A percentile compares a stretch with the other conserved stretches of the same genome.
Evolutionary conservation across 2,113 vertebrate genomes (phyloP).

Genomic region (Nothobranchius kuhntae): DNA sequence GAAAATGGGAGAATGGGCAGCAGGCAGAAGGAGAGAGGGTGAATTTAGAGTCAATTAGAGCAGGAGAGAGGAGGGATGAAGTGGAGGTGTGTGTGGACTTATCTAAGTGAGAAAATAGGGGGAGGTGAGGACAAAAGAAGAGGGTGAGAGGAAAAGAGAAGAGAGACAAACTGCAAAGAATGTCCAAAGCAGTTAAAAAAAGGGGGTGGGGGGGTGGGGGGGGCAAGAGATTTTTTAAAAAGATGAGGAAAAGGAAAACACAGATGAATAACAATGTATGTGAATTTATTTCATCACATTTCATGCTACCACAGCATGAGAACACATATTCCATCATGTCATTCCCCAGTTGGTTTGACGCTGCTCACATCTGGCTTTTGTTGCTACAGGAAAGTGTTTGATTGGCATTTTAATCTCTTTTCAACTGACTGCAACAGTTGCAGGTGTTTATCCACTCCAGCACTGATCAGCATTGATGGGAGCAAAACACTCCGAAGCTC

Average conservation of each 20-base stretch:
- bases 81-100: conserved; percentile 17
- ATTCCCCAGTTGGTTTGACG: too few relatives aligned
- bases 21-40: neutral
- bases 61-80: conserved; percentile 1
- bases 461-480: neutral
- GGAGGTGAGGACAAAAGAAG: neutral
- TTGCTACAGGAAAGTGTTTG: neutral
- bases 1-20: neutral
- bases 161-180: neutral
- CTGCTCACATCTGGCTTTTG: too few relatives aligned
- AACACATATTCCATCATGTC: neutral
- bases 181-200: neutral
- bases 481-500: neutral
- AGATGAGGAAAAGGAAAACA: neutral
- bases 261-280: too few relatives aligned
- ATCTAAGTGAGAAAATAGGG: neutral
- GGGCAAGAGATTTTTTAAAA: too few relatives aligned
- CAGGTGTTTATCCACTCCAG: neutral
- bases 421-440: neutral
- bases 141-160: conserved; percentile 2
- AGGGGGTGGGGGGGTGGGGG: too few relatives aligned
- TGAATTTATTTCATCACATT: neutral
- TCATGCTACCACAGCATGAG: neutral
- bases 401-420: neutral
- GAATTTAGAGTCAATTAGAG: conserved; percentile 27